A percentile compares a stretch with the other conserved stretches of the same genome.
Conservation (phyloP, 2,797 vertebrate genomes). For the Potorous gilbertii region DNA sequence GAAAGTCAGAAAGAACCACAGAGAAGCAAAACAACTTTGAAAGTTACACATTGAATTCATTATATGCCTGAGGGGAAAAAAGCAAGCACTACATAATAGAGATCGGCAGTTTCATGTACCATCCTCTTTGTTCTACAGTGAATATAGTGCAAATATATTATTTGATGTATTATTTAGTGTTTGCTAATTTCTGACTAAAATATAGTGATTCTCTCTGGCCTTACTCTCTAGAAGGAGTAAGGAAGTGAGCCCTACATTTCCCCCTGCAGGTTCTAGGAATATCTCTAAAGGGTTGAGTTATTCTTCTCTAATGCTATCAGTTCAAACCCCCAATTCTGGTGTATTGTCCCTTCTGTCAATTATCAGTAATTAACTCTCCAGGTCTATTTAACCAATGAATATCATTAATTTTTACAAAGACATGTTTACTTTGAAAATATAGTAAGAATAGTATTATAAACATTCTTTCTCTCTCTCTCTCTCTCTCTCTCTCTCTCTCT, state of each 20-base stretch:
- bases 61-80: not conserved
- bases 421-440: not conserved
- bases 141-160: too few species aligned
- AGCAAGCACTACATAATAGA: not conserved
- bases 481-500: too few species aligned
- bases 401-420: not conserved
- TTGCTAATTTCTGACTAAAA: not conserved
- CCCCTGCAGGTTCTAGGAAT: not conserved
- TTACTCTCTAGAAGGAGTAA: not conserved
- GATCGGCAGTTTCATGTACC: not conserved
- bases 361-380: not conserved
- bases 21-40: not conserved
- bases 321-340: not conserved
- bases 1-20: not conserved
- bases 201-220: not conserved
- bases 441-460: not conserved
- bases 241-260: not conserved
- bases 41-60: not conserved
- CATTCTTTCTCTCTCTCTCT: too few species aligned
- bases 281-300: not conserved
- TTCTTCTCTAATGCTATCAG: not conserved
- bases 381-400: not conserved
- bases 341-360: not conserved
- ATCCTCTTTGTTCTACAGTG: not conserved
- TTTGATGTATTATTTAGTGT: not conserved